Conservation (phyloP, 2,113 vertebrate species). For the Burhinus bistriatus region DNA sequence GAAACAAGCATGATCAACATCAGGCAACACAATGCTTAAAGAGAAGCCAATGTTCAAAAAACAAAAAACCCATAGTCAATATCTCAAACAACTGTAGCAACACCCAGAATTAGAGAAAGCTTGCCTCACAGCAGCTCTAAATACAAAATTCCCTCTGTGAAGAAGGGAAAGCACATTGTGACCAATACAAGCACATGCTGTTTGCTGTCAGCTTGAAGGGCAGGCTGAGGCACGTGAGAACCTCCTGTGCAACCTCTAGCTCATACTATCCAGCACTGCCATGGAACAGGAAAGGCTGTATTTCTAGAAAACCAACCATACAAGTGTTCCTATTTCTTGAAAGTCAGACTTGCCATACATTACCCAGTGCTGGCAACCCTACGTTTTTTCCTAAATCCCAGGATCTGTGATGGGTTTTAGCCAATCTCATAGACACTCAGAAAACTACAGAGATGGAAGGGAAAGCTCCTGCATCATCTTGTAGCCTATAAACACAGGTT, state of each 20-base stretch:
- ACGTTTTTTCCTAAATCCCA: neutral
- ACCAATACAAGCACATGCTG: neutral
- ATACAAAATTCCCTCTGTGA: neutral
- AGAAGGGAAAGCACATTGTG: neutral
- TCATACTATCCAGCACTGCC: neutral
- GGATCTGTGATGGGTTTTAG: neutral
- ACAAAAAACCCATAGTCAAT: neutral
- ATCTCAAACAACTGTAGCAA: neutral
- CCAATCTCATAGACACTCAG: neutral
- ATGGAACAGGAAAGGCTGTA: neutral
- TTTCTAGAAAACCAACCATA: neutral
- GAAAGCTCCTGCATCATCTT: neutral
- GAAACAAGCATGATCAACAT: neutral
- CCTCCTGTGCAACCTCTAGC: neutral
- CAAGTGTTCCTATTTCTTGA: neutral
- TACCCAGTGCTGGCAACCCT: neutral
- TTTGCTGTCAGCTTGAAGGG: neutral
- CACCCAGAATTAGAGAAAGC: neutral
- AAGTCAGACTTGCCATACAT: neutral
- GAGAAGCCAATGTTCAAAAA: neutral
- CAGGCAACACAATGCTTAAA: neutral
- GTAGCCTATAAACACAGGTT: neutral
- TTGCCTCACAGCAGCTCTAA: neutral
- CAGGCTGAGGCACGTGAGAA: neutral
- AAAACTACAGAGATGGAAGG: neutral